These are phyloP conservation scores for Sciaenops ocellatus DNA, from an alignment of 2,797 vertebrate genomes.

Conservation along the genomic window DNA sequence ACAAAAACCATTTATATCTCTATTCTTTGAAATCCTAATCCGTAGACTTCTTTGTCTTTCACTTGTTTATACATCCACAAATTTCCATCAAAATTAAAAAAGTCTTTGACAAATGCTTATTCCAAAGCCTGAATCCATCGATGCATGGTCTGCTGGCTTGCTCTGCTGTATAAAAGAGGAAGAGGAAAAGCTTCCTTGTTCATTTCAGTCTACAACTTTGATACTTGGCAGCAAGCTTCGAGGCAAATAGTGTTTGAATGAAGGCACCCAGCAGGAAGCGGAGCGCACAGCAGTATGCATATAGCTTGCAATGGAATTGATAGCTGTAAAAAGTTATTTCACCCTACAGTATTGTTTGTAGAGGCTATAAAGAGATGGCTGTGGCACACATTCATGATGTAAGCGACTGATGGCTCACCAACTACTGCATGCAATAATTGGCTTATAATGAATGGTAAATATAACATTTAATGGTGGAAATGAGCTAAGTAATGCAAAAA, in stretches of 20 bases:
- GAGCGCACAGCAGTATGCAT: constrained; percentile 32
- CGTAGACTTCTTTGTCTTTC: too few species aligned
- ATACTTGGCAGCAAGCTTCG: constrained; percentile 57
- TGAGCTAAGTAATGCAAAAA: background rate
- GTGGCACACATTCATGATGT: constrained; percentile 25
- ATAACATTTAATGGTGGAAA: background rate
- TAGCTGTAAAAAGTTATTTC: constrained; percentile 42
- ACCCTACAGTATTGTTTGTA: constrained; percentile 25
- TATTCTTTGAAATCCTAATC: constrained; percentile 16
- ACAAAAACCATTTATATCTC: constrained; percentile 9
- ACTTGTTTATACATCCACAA: constrained; percentile 23
- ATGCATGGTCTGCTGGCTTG: constrained; percentile 16
- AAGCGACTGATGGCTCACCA: background rate
- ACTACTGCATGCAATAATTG: background rate
- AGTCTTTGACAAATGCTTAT: constrained; percentile 29
- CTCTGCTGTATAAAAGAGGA: constrained; percentile 40
- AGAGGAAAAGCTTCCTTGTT: constrained; percentile 48
- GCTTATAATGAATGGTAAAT: constrained; percentile 14
- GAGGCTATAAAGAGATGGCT: background rate
- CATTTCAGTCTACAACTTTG: constrained; percentile 62
- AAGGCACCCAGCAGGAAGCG: constrained; percentile 47
- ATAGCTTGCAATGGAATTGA: constrained; percentile 17
- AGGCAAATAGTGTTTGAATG: constrained; percentile 59
- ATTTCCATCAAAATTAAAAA: constrained; percentile 34
- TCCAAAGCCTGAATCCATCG: constrained; percentile 38